Conservation (phyloP, 2,797 vertebrate species). For the Euphonia xanthogaster region DNA sequence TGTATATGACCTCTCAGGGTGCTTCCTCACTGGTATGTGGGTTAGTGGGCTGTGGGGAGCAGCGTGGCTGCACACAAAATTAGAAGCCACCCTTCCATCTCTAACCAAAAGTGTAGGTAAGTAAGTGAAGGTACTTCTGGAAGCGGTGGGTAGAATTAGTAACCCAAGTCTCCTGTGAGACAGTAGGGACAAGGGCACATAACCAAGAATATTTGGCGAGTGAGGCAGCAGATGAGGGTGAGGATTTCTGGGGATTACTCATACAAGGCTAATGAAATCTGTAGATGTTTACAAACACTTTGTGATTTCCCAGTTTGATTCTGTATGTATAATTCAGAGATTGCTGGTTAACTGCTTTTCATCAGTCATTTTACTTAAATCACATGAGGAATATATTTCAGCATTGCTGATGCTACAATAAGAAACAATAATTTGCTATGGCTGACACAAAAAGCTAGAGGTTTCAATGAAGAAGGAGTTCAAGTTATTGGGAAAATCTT, state of each 20-base stretch:
- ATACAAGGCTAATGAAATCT: background rate
- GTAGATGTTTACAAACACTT: background rate
- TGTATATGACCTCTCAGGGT: rapidly evolving
- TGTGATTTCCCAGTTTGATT: background rate
- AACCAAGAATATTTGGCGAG: rapidly evolving
- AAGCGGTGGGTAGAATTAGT: background rate
- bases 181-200: background rate
- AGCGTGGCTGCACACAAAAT: background rate
- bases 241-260: background rate
- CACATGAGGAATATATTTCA: background rate
- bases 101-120: background rate
- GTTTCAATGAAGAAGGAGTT: background rate
- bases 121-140: background rate
- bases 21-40: background rate
- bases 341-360: background rate
- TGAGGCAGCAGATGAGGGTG: background rate
- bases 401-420: background rate
- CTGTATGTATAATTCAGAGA: background rate
- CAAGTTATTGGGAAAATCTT: background rate
- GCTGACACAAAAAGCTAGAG: background rate
- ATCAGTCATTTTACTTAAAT: background rate
- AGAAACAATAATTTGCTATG: background rate
- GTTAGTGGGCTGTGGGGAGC: background rate
- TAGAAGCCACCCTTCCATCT: background rate
- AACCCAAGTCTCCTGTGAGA: background rate